These are phyloP conservation scores for Phyllotis vaccarum DNA, from an alignment of 2,797 vertebrate genomes.

Conservation along the genomic window DNA sequence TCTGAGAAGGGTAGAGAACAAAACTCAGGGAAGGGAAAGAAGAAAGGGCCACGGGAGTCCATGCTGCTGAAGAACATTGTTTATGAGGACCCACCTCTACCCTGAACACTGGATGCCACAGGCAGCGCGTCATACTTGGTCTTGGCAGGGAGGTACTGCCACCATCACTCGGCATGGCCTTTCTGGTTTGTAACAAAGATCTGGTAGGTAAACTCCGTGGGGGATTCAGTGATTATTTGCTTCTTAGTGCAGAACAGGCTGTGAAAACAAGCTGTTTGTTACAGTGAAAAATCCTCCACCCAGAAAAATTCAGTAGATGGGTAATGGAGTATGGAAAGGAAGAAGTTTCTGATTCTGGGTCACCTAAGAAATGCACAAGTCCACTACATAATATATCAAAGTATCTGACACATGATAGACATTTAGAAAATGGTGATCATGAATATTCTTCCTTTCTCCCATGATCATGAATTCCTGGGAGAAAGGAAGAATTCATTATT, in stretches of 20 bases:
- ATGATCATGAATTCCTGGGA: background rate
- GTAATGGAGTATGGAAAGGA: constrained; percentile 4
- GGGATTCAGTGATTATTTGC: background rate
- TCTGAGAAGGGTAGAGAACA: background rate
- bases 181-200: background rate
- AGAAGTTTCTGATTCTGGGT: constrained; percentile 37
- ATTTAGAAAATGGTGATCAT: background rate
- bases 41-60: background rate
- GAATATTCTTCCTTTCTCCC: background rate
- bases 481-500: constrained; percentile 47
- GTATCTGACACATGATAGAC: constrained; percentile 11
- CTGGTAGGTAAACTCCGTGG: background rate
- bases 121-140: background rate
- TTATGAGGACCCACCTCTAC: background rate
- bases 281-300: background rate
- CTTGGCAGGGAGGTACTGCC: background rate
- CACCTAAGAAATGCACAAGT: background rate
- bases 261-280: background rate
- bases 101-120: no score
- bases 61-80: background rate
- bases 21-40: background rate
- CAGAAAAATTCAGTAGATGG: background rate
- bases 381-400: constrained; percentile 14
- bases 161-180: background rate
- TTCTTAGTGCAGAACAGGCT: background rate